Base-by-base conservation (phyloP, 2,888 invertebrate species). In the Coelopa pilipes region DNA sequence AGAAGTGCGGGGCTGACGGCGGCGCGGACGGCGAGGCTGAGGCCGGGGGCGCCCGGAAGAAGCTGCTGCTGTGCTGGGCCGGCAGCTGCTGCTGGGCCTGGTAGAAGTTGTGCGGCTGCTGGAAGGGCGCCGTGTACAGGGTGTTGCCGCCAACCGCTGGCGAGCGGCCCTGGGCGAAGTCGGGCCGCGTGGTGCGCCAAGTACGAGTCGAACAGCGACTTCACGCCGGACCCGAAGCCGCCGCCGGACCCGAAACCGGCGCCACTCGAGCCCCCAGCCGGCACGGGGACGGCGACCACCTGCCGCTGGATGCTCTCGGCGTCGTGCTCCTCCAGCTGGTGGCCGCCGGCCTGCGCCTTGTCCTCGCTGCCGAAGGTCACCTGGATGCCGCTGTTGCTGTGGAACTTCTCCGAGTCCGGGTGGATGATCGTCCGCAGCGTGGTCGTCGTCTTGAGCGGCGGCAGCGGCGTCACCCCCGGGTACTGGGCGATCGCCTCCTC, bases 331-430 rank as follows among this genome's bases (percentile, higher is more conserved):
- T 90, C 89, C 49, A 88, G 85, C 4, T 89, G 86, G 77, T 89
- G 85, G 0, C 86, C 87, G 0, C 86, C 87, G 4, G 87, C 78
- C 49, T 87, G 87, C 0, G 81, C 87, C 62, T 88, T 87, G 73
- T 89, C 89, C 75, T 90, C 90, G 77, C 93, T 92, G 0, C 94
- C 95, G 80, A 96, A 96, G 9, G 95, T 94, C 1, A 96, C 92
- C 82, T 93, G 93, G 1, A 96, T 92, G 69, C 94, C 94, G 79
- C 93, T 93, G 76, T 93, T 92, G 76, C 93, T 93, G 80, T 95
- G 94, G 80, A 93, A 95, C 15, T 92, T 90, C 87, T 96, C 95
- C 1, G 95, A 95, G 81, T 96, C 96, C 0, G 96, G 96, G 80
- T 93, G 93, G 70, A 96, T 96, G 55, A 96, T 92, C 0, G 96